Percentiles rank a stretch among this genome's conserved stretches.
Conservation (phyloP, 2,113 vertebrate species). For the Apaloderma vittatum region DNA sequence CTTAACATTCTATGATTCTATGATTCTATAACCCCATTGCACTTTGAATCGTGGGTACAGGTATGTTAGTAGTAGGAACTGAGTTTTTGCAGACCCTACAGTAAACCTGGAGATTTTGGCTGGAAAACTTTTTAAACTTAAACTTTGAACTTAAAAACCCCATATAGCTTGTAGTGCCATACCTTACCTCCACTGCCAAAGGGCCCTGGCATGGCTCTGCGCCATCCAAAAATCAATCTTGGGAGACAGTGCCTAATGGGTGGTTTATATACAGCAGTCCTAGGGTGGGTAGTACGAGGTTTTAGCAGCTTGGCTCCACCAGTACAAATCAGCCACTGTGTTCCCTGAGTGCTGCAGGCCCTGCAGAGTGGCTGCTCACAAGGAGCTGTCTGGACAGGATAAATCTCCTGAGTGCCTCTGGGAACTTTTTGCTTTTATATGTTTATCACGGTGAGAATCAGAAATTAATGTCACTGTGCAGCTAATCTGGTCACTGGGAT, state of each 20-base stretch:
- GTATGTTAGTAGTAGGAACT: neutral
- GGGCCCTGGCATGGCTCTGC: fast-evolving
- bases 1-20: too few species aligned
- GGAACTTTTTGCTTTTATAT: neutral
- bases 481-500: neutral
- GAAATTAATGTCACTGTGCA: fast-evolving
- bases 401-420: neutral
- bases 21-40: fast-evolving
- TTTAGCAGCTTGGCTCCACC: neutral
- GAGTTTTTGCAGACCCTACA: neutral
- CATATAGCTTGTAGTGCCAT: neutral
- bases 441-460: neutral
- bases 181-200: neutral
- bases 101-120: neutral
- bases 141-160: neutral
- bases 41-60: neutral
- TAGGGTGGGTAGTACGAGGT: neutral
- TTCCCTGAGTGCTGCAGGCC: neutral
- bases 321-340: neutral
- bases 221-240: neutral
- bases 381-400: neutral
- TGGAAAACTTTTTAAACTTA: neutral
- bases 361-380: neutral
- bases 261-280: neutral
- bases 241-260: neutral